Evolutionary conservation across 2,113 vertebrate species (phyloP), one percentile per base, ranked within the genome.

Genomic region (Sterna hirundo): DNA sequence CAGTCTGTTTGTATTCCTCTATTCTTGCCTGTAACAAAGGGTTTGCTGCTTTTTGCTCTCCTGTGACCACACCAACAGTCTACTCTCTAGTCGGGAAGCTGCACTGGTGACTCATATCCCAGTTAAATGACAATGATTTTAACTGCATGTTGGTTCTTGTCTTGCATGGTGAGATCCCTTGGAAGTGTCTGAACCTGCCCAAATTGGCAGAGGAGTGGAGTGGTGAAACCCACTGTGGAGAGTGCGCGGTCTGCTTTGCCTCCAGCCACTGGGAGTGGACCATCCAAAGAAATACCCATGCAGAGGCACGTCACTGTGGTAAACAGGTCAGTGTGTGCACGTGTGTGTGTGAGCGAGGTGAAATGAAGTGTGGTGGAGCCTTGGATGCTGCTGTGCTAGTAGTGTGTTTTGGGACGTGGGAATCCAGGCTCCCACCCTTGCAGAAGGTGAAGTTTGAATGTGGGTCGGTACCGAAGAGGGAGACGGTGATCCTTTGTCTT

Each of bases 241-340:
- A 79, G 87, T 78, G 76, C 87, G 6, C 91, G 92, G 22, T 88
- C 95, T 52, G 42, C 96, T 29, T 27, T 92, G 54, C 91, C 96
- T 10, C 85, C 97, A 19, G 55, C 97, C 4, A 9, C 97, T 52
- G 97, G 97, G 88, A 96, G 97, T 65, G 97, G 94, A 84, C 17
- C 96, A 3, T 51, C 95, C 57, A 85, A 81, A 86, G 97, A 97
- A 49, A 61, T 85, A 40, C 96, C 96, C 61, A 74, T 96, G 96
- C 97, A 97, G 84, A 98, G 97, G 78, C 97, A 94, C 5, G 90
- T 95, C 79, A 84, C 94, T 49, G 83, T 97, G 83, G 60, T 93
- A 3, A 93, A 94, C 93, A 98, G 98, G 98, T 98, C 62, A 96
- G 96, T 88, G 65, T 60, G 25, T 13, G 57, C 2, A 7, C 5